phyloP scores from a whole-genome alignment of 2,888 invertebrate species.

The Pterobdella sp. region DNA sequence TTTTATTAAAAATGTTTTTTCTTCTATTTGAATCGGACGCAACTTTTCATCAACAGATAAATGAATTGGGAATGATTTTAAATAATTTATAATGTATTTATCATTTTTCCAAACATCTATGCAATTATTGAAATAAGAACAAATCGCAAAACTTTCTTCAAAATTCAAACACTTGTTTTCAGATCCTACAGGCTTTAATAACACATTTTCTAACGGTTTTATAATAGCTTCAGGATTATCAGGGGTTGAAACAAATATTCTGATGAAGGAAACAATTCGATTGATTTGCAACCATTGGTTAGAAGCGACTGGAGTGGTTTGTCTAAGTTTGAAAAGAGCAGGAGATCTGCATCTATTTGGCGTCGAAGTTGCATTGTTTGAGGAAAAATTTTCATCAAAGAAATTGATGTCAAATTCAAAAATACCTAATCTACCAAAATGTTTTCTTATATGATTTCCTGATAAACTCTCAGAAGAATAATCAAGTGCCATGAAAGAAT shows the following conservation, averaged over 20 bases:
- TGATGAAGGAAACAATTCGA: constrained; percentile 29
- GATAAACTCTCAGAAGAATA: constrained; percentile 37
- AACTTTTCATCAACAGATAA: constrained; percentile 36
- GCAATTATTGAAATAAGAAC: constrained; percentile 39
- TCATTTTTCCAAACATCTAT: constrained; percentile 33
- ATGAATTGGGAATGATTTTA: constrained; percentile 37
- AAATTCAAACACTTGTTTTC: constrained; percentile 25
- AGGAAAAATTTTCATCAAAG: constrained; percentile 33
- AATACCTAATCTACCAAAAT: constrained; percentile 36
- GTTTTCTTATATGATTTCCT: constrained; percentile 35
- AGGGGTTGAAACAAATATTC: constrained; percentile 34
- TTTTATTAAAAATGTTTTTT: constrained; percentile 36
- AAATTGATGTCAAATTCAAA: constrained; percentile 37
- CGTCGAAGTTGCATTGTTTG: neutral
- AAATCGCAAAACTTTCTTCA: constrained; percentile 38
- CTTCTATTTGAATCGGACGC: constrained; percentile 32
- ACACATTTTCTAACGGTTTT: constrained; percentile 31
- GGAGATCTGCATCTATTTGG: constrained; percentile 4
- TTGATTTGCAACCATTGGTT: constrained; percentile 10
- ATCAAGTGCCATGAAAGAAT: constrained; percentile 38
- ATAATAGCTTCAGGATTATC: constrained; percentile 36
- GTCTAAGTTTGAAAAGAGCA: neutral
- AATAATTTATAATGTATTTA: constrained; percentile 21
- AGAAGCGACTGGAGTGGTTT: neutral
- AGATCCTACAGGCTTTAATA: constrained; percentile 13